Evolutionary conservation across 2,113 vertebrate species (phyloP).

Genomic region (Rhinoderma darwinii): DNA sequence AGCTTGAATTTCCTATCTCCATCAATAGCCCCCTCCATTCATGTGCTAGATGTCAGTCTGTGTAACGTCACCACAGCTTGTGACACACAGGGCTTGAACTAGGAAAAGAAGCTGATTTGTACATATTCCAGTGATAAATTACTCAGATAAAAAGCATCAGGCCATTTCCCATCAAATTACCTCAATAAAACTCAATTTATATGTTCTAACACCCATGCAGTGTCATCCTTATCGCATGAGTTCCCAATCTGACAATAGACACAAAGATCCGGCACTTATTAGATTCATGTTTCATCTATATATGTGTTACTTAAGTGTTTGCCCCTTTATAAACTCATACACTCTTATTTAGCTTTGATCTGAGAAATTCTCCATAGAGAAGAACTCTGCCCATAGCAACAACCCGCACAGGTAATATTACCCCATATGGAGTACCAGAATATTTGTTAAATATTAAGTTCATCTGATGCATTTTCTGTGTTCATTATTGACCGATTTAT

Average conservation of each 20-base stretch:
- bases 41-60: constrained; percentile 2
- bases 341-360: not conserved
- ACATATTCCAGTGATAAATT: not conserved
- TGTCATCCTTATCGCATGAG: not conserved
- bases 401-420: not conserved
- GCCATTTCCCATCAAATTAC: not conserved
- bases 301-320: not conserved
- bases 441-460: not conserved
- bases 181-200: not conserved
- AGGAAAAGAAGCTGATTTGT: not conserved
- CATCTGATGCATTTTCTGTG: not conserved
- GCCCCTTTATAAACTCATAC: not conserved
- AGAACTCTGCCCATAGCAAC: not conserved
- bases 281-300: not conserved
- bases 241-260: not conserved
- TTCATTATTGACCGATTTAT: not conserved
- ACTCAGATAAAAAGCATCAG: not conserved
- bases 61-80: constrained; percentile 2
- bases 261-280: not conserved
- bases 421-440: not conserved
- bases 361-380: not conserved
- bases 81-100: not conserved
- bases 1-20: constrained; percentile 7
- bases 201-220: not conserved
- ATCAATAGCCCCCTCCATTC: constrained; percentile 1